These are phyloP conservation scores for Tauraco erythrolophus DNA, from an alignment of 2,113 vertebrate genomes.

Conservation along the genomic window DNA sequence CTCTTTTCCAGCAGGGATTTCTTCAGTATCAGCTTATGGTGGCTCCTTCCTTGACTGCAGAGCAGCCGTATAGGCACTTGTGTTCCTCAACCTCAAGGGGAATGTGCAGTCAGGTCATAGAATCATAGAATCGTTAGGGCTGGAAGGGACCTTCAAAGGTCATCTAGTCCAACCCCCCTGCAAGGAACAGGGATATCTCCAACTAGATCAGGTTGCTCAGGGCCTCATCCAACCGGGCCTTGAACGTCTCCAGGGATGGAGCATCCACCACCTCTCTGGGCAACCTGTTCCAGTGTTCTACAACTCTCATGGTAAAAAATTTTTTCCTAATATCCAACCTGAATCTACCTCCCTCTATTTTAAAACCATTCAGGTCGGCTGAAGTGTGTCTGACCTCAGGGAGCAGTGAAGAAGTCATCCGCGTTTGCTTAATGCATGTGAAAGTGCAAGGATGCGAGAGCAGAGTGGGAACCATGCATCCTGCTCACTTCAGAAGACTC, in stretches of 20 bases:
- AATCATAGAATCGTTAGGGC: too few relatives aligned
- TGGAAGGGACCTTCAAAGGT: too few relatives aligned
- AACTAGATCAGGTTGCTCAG: too few relatives aligned
- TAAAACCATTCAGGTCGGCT: background rate
- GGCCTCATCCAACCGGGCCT: too few relatives aligned
- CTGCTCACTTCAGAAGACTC: background rate
- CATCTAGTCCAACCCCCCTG: too few relatives aligned
- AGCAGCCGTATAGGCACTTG: background rate
- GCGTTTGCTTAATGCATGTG: background rate
- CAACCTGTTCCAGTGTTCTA: too few relatives aligned
- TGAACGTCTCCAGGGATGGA: too few relatives aligned
- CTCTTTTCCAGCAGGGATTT: background rate
- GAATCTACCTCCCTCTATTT: too few relatives aligned
- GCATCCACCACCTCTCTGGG: too few relatives aligned
- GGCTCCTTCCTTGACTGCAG: background rate
- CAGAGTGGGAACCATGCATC: background rate
- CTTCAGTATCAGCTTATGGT: background rate
- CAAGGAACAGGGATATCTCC: too few relatives aligned
- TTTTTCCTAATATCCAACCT: too few relatives aligned
- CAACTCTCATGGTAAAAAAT: too few relatives aligned
- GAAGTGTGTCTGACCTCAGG: background rate
- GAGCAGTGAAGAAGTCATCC: background rate
- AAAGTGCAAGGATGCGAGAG: background rate
- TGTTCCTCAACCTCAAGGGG: background rate
- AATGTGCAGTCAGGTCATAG: background rate